Conservation (phyloP, 2,113 vertebrate species). For the Arenaria interpres region DNA sequence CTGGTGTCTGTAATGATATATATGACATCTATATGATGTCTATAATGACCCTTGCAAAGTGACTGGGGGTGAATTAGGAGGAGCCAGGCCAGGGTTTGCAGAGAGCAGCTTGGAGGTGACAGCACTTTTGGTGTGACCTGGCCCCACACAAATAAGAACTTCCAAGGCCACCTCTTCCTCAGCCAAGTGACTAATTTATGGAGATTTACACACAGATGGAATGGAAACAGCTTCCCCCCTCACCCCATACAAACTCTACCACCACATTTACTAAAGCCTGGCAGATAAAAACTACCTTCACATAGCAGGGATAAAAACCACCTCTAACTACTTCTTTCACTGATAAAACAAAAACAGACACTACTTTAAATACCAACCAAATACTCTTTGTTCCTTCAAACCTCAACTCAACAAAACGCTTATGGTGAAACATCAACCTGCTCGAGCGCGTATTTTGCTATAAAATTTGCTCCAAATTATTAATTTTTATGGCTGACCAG, state of each 20-base stretch:
- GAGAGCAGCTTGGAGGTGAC: not conserved
- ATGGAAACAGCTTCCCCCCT: not conserved
- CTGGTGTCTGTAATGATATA: not conserved
- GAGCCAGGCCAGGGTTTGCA: not conserved
- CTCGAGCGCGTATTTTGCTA: not conserved
- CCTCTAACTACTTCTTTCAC: not conserved
- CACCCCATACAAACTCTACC: conserved; percentile 4
- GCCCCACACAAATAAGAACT: not conserved
- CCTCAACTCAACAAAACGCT: not conserved
- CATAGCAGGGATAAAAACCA: not conserved
- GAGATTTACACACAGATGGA: conserved; percentile 31
- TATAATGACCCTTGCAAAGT: not conserved
- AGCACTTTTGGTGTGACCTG: not conserved
- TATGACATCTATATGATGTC: not conserved
- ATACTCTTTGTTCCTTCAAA: not conserved
- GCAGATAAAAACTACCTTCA: not conserved
- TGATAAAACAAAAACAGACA: not conserved
- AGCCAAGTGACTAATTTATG: not conserved
- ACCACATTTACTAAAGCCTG: not conserved
- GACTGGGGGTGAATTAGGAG: not conserved
- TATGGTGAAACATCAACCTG: not conserved
- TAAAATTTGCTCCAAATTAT: not conserved
- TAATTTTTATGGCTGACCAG: not conserved
- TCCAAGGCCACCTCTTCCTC: conserved; percentile 26
- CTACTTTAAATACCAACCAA: not conserved